These are phyloP conservation scores for Lutjanus erythropterus DNA, from an alignment of 2,113 vertebrate species.

Conservation along the genomic window DNA sequence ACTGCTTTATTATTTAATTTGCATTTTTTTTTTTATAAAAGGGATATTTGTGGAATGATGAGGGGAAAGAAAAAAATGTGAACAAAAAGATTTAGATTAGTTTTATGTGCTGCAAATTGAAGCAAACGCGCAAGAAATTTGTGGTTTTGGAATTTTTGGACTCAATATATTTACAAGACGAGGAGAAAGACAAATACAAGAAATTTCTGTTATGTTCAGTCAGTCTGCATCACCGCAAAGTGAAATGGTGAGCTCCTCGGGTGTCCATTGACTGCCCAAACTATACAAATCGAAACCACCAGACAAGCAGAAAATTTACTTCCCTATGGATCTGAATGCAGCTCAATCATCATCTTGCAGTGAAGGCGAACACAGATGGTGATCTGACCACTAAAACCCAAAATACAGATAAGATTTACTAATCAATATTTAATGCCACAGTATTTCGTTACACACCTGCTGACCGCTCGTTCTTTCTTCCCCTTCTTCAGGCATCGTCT, in stretches of 20 bases:
- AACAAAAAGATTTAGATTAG: neutral
- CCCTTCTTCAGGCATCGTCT: conserved; percentile 83
- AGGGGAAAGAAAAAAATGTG: neutral
- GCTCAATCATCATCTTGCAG: neutral
- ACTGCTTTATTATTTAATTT: no score
- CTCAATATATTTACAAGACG: neutral
- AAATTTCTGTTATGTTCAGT: neutral
- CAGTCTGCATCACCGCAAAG: no score
- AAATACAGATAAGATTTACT: neutral
- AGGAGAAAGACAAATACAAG: neutral
- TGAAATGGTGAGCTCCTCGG: no score
- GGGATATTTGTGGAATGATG: neutral
- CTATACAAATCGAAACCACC: no score
- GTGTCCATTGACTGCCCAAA: neutral
- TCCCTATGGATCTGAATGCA: neutral
- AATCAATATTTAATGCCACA: neutral
- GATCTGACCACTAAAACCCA: neutral
- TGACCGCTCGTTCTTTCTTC: neutral
- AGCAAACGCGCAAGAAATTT: neutral
- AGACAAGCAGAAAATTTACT: conserved; percentile 4
- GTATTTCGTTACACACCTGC: neutral
- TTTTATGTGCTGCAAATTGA: neutral
- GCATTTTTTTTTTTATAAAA: neutral
- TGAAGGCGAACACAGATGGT: neutral
- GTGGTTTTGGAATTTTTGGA: neutral